Evolutionary conservation across 1,140 invertebrate species (phyloP), one percentile per base, ranked within the genome.

Genomic region (Rhagoletis zephyria): DNA sequence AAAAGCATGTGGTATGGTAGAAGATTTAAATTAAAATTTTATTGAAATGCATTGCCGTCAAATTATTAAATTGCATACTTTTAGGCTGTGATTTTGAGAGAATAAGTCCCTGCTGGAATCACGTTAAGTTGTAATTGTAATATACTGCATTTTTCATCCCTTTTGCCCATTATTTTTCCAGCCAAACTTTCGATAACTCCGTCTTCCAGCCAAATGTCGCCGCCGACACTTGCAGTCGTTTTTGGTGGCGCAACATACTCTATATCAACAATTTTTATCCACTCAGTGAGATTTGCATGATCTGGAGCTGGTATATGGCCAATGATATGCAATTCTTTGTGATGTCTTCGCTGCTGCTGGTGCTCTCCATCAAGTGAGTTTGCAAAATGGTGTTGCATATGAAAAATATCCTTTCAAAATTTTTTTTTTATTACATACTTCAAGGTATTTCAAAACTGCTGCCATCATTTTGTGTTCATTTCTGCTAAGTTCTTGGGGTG

Each of bases 301-400:
- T 97, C 67, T 97, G 96, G 97, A 96, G 96, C 87, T 97, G 97
- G 97, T 98, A 98, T 91, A 97, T 98, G 95, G 96, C 97, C 10
- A 97, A 98, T 89, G 97, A 99, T 89, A 98, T 98, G 89, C 97
- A 98, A 91, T 97, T 97, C 90, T 97, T 96, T 91, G 94, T 96
- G 3, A 94, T 97, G 87, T 96, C 96, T 9, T 95, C 96, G 61
- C 92, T 97, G 85, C 90, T 97, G 5, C 93, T 97, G 60, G 92
- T 96, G 2, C 93, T 97, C n/a, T 96, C 96, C 67, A 95, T 95
- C n/a, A 96, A 95, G 95, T 97, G 94, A 87, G 56, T 81, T 0
- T 3, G 48, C 14, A n/a, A 51, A n/a, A 61, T 7, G 45, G 19
- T 59, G 10, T 60, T 56, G 60, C 59, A 40, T 87, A n/a, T 14